A percentile compares a stretch with the other conserved stretches of the same genome.
phyloP scores from a whole-genome alignment of 1,140 invertebrate species.

The Eupeodes corollae region DNA sequence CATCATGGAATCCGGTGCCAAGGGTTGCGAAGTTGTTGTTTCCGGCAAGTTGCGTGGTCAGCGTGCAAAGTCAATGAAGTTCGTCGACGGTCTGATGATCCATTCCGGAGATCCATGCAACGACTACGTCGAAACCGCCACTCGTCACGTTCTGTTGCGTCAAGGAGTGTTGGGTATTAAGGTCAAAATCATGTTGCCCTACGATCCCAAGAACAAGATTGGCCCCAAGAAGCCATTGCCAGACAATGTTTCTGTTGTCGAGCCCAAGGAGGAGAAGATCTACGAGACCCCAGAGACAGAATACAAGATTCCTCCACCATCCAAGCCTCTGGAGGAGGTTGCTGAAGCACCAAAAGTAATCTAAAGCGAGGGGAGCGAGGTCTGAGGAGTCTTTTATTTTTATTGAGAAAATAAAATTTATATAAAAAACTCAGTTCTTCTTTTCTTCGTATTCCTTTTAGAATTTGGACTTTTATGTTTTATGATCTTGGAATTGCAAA shows the following conservation, averaged over 20 bases:
- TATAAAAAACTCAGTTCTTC: too few relatives aligned
- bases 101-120: conserved; percentile 98
- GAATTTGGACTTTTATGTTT: too few relatives aligned
- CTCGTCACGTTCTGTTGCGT: conserved; percentile 90
- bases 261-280: conserved; percentile 79
- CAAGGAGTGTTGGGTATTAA: conserved; percentile 89
- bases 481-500: too few relatives aligned
- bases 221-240: conserved; percentile 95
- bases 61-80: conserved; percentile 99
- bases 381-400: too few relatives aligned
- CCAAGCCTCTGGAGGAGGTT: conserved; percentile 29
- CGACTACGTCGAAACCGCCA: conserved; percentile 96
- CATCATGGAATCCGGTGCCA: conserved; percentile 98
- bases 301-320: conserved; percentile 35
- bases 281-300: conserved; percentile 37
- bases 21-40: conserved; percentile 96
- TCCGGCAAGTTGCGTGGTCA: conserved; percentile 98
- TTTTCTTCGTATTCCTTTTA: too few relatives aligned
- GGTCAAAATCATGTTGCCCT: conserved; percentile 99
- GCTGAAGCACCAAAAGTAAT: conserved; percentile 27
- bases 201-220: conserved; percentile 92
- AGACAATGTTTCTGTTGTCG: conserved; percentile 89
- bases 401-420: too few relatives aligned
- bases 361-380: conserved; percentile 14
- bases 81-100: conserved; percentile 99